phyloP scores from a whole-genome alignment of 2,797 vertebrate genomes.

The Champsocephalus esox region DNA sequence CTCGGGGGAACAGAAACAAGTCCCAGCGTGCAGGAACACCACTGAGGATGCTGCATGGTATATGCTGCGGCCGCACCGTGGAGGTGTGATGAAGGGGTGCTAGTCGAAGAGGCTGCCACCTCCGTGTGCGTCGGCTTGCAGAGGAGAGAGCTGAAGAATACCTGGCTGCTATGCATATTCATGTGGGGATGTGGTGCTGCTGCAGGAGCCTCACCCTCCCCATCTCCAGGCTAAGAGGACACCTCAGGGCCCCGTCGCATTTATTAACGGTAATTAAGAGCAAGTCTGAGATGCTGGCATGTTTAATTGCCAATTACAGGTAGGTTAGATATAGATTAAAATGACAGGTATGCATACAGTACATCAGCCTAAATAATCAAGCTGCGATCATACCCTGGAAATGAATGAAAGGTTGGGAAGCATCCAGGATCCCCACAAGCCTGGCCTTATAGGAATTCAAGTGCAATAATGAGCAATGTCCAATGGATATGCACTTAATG shows the following conservation, averaged over 20 bases:
- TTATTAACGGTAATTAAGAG: constrained; percentile 86
- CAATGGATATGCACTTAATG: constrained; percentile 80
- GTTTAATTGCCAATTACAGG: constrained; percentile 86
- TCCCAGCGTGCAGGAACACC: constrained; percentile 54
- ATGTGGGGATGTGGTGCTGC: constrained; percentile 58
- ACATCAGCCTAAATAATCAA: constrained; percentile 74
- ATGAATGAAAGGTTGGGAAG: constrained; percentile 62
- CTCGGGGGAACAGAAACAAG: constrained; percentile 68
- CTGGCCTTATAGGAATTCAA: constrained; percentile 71
- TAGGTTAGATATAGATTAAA: constrained; percentile 79
- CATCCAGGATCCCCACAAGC: constrained; percentile 54
- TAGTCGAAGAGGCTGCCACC: constrained; percentile 57
- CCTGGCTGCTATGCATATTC: constrained; percentile 79
- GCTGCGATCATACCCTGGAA: constrained; percentile 70
- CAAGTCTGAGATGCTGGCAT: constrained; percentile 78
- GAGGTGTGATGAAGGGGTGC: constrained; percentile 63
- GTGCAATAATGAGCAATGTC: constrained; percentile 80
- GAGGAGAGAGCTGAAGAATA: constrained; percentile 46
- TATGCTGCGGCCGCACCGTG: constrained; percentile 25
- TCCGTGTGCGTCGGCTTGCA: constrained; percentile 44
- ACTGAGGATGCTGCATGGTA: constrained; percentile 42
- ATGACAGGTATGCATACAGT: constrained; percentile 81
- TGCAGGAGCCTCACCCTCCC: constrained; percentile 39
- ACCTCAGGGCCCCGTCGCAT: constrained; percentile 73
- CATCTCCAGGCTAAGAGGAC: constrained; percentile 65